Base-by-base conservation (phyloP, 1,140 invertebrate genomes). In the Drosophila takahashii region DNA sequence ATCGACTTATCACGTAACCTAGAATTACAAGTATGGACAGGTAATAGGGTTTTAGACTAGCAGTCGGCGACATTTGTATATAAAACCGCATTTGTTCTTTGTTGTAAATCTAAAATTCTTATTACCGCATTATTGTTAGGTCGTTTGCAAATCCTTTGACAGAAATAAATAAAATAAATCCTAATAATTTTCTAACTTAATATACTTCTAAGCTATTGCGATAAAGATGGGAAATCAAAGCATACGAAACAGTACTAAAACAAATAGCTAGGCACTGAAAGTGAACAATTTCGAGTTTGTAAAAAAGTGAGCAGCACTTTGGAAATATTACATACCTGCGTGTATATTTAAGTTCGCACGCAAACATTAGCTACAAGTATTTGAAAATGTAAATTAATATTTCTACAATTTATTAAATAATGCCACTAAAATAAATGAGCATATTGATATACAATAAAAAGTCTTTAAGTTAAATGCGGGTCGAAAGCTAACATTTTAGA, bases 301-400 rank as follows among this genome's bases (percentile, higher is more conserved):
- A 64, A 67, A 71, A 65, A 44, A 56, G 34, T 64, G 11, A 60
- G 10, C 47, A 53, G 47, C 47, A 51, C 58, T 42, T 41, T 39
- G 22, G 36, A 52, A 36, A 32, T 37, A 54, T 36, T 57, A 60
- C 59, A 47, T 57, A 56, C 44, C n/a, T 58, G 57, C 58, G 27
- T 62, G 65, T 45, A 65, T 60, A 45, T 32, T 56, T 67, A 73
- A 62, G 29, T 66, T 22, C 53, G 53, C 64, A 77, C 53, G 61
- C 62, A 76, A 81, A 67, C 51, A 75, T 85, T 84, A 85, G 81
- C 75, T 87, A 87, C 69, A 84, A 67, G 73, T 83, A 84, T 80
- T 77, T 72, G 15, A 77, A 69, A 69, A 66, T 76, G 62, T 71
- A 79, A 52, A 75, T 76, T 64, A 76, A 79, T 84, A 71, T 85